Evolutionary conservation across 2,797 vertebrate genomes (phyloP).

Genomic region (Peromyscus melanophrys): DNA sequence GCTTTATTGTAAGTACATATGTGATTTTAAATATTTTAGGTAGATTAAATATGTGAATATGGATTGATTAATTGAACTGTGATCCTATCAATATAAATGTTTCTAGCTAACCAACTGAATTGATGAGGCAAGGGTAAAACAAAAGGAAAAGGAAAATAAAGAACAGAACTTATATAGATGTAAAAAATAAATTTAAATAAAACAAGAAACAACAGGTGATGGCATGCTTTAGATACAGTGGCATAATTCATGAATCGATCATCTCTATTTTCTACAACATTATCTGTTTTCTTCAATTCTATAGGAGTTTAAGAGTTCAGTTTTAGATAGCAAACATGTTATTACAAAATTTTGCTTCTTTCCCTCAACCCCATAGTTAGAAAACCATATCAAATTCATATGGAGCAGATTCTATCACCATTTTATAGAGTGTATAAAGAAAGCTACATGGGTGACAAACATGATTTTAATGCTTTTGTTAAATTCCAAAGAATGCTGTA

Average conservation of each 20-base stretch:
- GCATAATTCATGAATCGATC: background rate
- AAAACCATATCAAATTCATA: background rate
- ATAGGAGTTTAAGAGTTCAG: background rate
- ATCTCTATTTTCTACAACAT: background rate
- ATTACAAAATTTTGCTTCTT: background rate
- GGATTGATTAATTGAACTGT: background rate
- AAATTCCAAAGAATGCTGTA: background rate
- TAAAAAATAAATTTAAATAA: background rate
- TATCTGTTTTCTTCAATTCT: background rate
- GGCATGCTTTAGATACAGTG: background rate
- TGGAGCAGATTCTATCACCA: background rate
- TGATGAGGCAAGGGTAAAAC: background rate
- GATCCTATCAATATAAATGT: background rate
- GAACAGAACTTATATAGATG: too few relatives aligned
- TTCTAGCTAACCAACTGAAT: background rate
- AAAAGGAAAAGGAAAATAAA: background rate
- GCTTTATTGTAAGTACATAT: background rate
- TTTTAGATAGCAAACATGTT: background rate
- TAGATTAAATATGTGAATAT: background rate
- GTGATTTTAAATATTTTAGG: too few relatives aligned
- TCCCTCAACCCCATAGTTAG: background rate
- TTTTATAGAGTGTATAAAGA: background rate
- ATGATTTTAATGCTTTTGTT: background rate
- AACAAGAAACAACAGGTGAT: accelerated
- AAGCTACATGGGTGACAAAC: background rate